These are phyloP conservation scores for Notospermus geniculatus DNA, from an alignment of 1,140 invertebrate species.

Conservation along the genomic window DNA sequence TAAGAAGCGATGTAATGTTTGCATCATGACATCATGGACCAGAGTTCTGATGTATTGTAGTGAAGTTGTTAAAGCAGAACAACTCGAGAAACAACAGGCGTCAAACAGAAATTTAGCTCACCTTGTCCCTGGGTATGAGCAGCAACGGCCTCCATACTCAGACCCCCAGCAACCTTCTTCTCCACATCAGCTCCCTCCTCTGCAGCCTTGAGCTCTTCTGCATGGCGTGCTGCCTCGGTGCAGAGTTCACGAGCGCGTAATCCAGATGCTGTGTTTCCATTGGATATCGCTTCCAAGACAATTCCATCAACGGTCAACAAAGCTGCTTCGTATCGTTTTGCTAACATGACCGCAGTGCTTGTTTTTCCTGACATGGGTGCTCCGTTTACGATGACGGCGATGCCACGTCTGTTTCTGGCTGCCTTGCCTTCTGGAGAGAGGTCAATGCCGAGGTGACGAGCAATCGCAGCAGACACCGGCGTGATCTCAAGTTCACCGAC, in stretches of 20 bases:
- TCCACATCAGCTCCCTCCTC: conserved; percentile 43
- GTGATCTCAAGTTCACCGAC: conserved; percentile 56
- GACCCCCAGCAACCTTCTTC: conserved; percentile 40
- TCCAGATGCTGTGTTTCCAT: conserved; percentile 47
- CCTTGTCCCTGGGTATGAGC: conserved; percentile 48
- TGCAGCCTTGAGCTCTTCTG: conserved; percentile 40
- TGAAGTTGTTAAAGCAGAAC: no score
- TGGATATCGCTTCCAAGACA: conserved; percentile 53
- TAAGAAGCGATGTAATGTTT: no score
- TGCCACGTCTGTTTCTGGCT: conserved; percentile 52
- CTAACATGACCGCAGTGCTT: conserved; percentile 41
- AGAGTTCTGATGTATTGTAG: no score
- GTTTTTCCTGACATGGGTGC: conserved; percentile 54
- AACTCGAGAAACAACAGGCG: background rate
- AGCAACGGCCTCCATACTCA: conserved; percentile 53
- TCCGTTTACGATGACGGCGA: conserved; percentile 54
- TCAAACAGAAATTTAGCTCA: background rate
- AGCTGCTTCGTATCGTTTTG: conserved; percentile 53
- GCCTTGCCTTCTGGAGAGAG: conserved; percentile 53
- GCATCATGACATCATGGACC: no score
- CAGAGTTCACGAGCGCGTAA: conserved; percentile 49
- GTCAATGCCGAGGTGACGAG: conserved; percentile 54
- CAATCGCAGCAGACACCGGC: conserved; percentile 54
- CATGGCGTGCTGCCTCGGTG: conserved; percentile 46
- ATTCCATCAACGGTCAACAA: conserved; percentile 52